Conservation (phyloP, 2,113 vertebrate species). For the Caranx melampygus region DNA sequence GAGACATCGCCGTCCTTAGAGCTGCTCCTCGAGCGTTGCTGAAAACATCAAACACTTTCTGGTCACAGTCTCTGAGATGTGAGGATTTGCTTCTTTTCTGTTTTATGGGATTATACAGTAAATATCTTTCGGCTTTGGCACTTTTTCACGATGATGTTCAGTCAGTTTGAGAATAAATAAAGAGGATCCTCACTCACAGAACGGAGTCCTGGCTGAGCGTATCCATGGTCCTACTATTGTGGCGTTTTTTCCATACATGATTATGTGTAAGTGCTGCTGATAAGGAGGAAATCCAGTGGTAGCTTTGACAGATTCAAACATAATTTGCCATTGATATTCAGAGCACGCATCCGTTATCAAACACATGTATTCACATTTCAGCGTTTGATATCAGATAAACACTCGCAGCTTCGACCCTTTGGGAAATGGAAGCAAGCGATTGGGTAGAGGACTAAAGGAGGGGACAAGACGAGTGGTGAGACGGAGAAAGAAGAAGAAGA, state of each 20-base stretch:
- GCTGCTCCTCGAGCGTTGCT: not conserved
- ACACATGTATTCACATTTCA: slow-evolving; percentile 41
- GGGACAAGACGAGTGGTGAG: too few relatives aligned
- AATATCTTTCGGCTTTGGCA: too few relatives aligned
- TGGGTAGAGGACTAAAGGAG: slow-evolving; percentile 11
- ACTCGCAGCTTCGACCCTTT: not conserved
- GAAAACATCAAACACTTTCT: not conserved
- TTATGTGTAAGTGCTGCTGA: not conserved
- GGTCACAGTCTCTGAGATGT: not conserved
- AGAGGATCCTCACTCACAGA: too few relatives aligned
- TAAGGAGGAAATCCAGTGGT: not conserved
- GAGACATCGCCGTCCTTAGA: not conserved
- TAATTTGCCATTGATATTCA: slow-evolving; percentile 46
- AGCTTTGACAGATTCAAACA: slow-evolving; percentile 26
- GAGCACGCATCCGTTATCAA: slow-evolving; percentile 24
- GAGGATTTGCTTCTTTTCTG: not conserved
- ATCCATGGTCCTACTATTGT: not conserved
- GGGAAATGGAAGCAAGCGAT: slow-evolving; percentile 30
- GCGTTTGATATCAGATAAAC: slow-evolving; percentile 34
- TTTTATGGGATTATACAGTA: too few relatives aligned
- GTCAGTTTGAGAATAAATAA: too few relatives aligned
- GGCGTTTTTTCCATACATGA: not conserved
- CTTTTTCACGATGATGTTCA: too few relatives aligned
- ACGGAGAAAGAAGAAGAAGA: not conserved
- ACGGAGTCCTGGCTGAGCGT: too few relatives aligned